A percentile compares a stretch with the other conserved stretches of the same genome.
Evolutionary conservation across 1,140 invertebrate genomes (phyloP).

Genomic region (Formica selysi): DNA sequence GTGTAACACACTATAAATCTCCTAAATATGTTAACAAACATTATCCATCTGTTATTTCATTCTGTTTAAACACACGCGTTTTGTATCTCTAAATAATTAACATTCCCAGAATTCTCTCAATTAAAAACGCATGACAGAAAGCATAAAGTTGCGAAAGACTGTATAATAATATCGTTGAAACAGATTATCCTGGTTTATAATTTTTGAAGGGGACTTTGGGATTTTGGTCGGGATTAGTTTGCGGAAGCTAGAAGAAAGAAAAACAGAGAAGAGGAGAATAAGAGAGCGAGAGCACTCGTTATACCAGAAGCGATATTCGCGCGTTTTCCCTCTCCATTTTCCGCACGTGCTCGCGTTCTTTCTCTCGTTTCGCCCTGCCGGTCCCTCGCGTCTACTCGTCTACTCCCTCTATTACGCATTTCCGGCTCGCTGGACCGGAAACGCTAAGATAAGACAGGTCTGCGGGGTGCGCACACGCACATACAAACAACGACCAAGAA

Average conservation of each 20-base stretch:
- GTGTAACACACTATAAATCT: too few species aligned
- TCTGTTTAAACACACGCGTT: constrained; percentile 8
- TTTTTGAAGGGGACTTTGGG: constrained; percentile 43
- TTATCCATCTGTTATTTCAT: not conserved
- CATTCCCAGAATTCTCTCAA: constrained; percentile 7
- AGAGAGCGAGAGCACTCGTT: constrained; percentile 26
- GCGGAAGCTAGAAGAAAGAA: constrained; percentile 2
- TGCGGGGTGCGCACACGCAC: constrained; percentile 67
- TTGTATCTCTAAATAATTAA: not conserved
- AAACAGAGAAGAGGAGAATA: not conserved
- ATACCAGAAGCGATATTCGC: constrained; percentile 49
- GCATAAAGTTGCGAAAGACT: not conserved
- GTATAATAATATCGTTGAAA: constrained; percentile 23
- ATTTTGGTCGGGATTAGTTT: constrained; percentile 49
- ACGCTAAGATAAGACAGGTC: constrained; percentile 85
- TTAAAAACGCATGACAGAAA: constrained; percentile 19
- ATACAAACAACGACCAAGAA: constrained; percentile 68
- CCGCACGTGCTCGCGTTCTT: constrained; percentile 68
- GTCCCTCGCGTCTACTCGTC: constrained; percentile 73
- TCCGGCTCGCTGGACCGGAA: constrained; percentile 86
- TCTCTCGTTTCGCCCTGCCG: constrained; percentile 60
- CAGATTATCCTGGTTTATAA: constrained; percentile 19
- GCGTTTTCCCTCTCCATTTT: constrained; percentile 56
- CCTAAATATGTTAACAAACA: not conserved
- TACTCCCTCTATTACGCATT: constrained; percentile 85